Conservation (phyloP, 2,888 invertebrate species). For the Lamproptera curius region DNA sequence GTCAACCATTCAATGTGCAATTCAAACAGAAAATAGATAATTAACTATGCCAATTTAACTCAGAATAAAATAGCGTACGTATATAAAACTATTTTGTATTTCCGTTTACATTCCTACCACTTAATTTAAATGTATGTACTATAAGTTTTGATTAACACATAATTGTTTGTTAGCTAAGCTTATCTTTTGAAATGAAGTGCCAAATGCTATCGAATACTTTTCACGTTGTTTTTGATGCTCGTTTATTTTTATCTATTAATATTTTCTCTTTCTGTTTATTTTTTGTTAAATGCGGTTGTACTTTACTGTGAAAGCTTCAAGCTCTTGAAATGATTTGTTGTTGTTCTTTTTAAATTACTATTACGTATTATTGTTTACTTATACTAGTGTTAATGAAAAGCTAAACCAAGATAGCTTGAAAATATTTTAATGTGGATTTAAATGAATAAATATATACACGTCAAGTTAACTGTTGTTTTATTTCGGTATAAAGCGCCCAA, state of each 20-base stretch:
- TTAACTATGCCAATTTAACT: neutral
- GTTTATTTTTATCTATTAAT: too few relatives aligned
- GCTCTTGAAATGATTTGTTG: constrained; percentile 34
- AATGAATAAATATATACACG: constrained; percentile 54
- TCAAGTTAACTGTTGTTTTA: constrained; percentile 35
- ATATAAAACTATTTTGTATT: constrained; percentile 15
- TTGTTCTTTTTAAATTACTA: constrained; percentile 34
- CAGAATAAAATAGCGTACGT: too few relatives aligned
- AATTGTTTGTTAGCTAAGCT: constrained; percentile 1
- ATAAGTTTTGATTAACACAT: constrained; percentile 20
- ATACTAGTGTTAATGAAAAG: constrained; percentile 45
- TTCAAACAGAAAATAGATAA: constrained; percentile 5
- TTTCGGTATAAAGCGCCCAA: too few relatives aligned
- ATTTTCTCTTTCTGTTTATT: neutral
- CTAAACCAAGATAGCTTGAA: constrained; percentile 50
- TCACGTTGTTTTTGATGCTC: constrained; percentile 1
- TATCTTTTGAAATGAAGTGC: constrained; percentile 1
- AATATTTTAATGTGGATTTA: constrained; percentile 60
- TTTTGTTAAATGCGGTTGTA: neutral
- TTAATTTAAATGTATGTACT: constrained; percentile 14
- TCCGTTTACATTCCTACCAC: constrained; percentile 17
- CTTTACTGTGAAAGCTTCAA: constrained; percentile 33
- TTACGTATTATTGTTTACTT: constrained; percentile 46
- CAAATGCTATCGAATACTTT: constrained; percentile 14
- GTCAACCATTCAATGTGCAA: neutral